Base-by-base conservation (phyloP, 1,140 invertebrate species). In the Heliothis subflexa region DNA sequence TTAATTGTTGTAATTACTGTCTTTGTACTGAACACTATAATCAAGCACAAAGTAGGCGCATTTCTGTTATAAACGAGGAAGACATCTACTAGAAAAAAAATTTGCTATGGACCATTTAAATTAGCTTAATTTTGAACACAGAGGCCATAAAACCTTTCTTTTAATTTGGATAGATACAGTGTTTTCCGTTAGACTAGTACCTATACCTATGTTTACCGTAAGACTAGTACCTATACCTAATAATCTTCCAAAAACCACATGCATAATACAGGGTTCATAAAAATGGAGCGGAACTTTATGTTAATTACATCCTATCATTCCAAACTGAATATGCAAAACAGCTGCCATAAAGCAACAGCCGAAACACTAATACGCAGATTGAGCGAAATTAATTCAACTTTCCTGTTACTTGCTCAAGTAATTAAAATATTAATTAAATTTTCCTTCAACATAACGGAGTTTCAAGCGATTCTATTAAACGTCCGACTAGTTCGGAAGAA, bases 341-440 rank as follows among this genome's bases (percentile, higher is more conserved):
- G 21, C 62, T n/a, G 21, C 13, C 47, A 70, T 28, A 50, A 70
- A 70, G 66, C 14, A 52, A n/a, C 47, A 33, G 21, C 45, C n/a
- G 28, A 71, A 71, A 71, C 50, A 71, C 68, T 71, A 54, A 55
- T 55, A 71, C 68, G 25, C n/a, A 55, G 50, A 71, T 71, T 55
- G 68, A 55, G 68, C 52, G 40, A 71, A 71, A 55, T 71, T 71
- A 71, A 71, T 71, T 55, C 68, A 71, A 71, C 68, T 71, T 71
- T 71, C 25, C 49, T 71, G 16, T 71, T 50, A 70, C 47, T 71
- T 40, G 25, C 25, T 49, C 52, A 71, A 71, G 68, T 71, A 54
- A 71, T 71, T 71, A 71, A 71, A 71, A 71, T 71, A 71, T 71
- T 71, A 71, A 71, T 71, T 40, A 52, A 71, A 71, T 71, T 71